Evolutionary conservation across 2,888 invertebrate genomes (phyloP), one percentile per base, ranked within the genome.

Genomic region (Scaptomyza tumidula): DNA sequence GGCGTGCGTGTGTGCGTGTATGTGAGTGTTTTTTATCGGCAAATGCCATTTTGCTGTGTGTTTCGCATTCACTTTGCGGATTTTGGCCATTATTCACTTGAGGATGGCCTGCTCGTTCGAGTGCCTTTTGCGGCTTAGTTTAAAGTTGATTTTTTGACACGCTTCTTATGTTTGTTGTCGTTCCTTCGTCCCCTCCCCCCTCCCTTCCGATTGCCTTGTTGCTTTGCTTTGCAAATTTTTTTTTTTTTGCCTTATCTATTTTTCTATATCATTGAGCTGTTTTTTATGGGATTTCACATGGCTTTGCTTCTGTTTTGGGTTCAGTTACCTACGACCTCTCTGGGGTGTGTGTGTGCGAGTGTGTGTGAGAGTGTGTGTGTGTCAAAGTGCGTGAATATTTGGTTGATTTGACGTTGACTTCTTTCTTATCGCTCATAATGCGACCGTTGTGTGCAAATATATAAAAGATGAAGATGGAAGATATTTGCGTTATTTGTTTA

Each of bases 1-100:
- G 67, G 55, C 78, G 53, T 69, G 59, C 44, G 5, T 43, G 19
- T 19, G 2, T 44, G 53, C 19, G 19, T 19, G 2, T 44, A 49
- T 69, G 59, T 46, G 4, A 14, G 14, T 11, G 5, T 44, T 44
- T 80, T 85, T 85, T 85, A 85, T 88, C 87, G 60, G 56, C 84
- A 58, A 88, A 86, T 78, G 84, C 87, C 78, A 88, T 84, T 85
- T 85, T 78, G 87, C 74, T 69, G 86, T 86, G 83, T 88, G 88
- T 86, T n/a, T n/a, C 88, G 86, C 83, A 87, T 86, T 86, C 85
- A 87, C 79, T 77, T 77, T 84, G 73, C 77, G 85, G 87, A 87
- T 88, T 87, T 87, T 88, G 65, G 67, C 83, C 86, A 88, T 84
- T 88, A 85, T 87, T 86, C 87, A 88, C 86, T 85, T 88, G 82